Base-by-base conservation (phyloP, 2,888 invertebrate species). In the Heteropelma amictum region DNA sequence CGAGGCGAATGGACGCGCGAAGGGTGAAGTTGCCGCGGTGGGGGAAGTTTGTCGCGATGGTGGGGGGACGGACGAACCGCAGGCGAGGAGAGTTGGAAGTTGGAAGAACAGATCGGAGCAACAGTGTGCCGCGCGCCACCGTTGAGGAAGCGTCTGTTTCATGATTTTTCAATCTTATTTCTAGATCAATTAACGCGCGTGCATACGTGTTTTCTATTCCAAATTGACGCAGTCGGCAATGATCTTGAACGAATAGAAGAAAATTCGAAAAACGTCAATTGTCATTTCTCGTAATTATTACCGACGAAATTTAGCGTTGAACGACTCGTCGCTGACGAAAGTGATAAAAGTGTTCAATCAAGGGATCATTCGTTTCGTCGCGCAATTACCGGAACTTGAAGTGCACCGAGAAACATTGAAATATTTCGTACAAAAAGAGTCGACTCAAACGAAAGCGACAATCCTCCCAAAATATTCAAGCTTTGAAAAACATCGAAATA, bases 121-220 rank as follows among this genome's bases (percentile, higher is more conserved):
- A 88, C 87, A 88, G 87, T 87, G 86, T 88, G 85, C 84, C 86
- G 86, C 86, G 87, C 85, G 85, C 82, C 82, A 81, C 81, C 82
- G 74, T 70, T 60, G 65, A 80, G 83, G 58, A 79, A 82, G 76
- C 68, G 77, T 85, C 78, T 77, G 49, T 77, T 54, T 21, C 26
- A 33, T 64, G 28, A 23, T 35, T 6, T 10, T 35, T 10, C 35
- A 3, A 35, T 3, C 35, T 21, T 4, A 45, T 28, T 14, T 38
- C 26, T 28, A 23, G 19, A 12, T 14, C 47, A 53, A 56, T 72
- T 51, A 51, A 51, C 76, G 72, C 49, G 64, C 49, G 71, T 54
- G 21, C 67, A 47, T 42, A 56, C 68, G 42, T 47, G n/a, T n/a
- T n/a, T 40, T 12, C 21, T n/a, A 2, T 23, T n/a, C 23, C 47